Conservation (phyloP, 2,888 invertebrate species). For the Melinaea marsaeus region DNA sequence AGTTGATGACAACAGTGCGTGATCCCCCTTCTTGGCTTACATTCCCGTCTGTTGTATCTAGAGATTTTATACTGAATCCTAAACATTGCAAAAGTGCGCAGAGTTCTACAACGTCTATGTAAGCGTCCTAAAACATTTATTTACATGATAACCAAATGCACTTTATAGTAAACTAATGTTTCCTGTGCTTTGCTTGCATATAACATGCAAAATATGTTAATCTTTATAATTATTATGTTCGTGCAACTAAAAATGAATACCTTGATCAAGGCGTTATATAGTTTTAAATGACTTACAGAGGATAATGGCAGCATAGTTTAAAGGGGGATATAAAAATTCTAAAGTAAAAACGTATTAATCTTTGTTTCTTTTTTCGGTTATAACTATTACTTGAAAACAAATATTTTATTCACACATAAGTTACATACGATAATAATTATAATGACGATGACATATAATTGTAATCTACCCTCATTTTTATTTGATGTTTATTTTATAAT, state of each 20-base stretch:
- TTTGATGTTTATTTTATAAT: neutral
- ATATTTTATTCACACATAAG: neutral
- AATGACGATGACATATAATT: neutral
- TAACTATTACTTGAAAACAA: neutral
- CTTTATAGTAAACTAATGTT: slow-evolving; percentile 4
- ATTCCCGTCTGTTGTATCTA: slow-evolving; percentile 53
- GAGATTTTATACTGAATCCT: slow-evolving; percentile 61
- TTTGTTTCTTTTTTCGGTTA: neutral
- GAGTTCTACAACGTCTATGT: slow-evolving; percentile 64
- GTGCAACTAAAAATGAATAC: neutral
- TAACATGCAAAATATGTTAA: neutral
- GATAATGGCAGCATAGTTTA: neutral
- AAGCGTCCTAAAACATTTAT: slow-evolving; percentile 47
- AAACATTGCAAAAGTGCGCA: slow-evolving; percentile 65
- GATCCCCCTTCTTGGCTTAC: slow-evolving; percentile 50
- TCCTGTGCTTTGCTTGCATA: neutral
- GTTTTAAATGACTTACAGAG: neutral
- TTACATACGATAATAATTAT: neutral
- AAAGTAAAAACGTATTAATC: neutral
- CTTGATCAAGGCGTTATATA: too few species aligned
- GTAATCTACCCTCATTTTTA: slow-evolving; percentile 1
- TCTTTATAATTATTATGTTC: slow-evolving; percentile 6
- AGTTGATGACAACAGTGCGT: slow-evolving; percentile 60
- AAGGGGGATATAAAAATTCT: neutral
- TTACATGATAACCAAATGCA: neutral